Percentiles rank a stretch among this genome's conserved stretches.
phyloP scores from a whole-genome alignment of 2,113 vertebrate genomes.

The Ceuthmochares aereus region DNA sequence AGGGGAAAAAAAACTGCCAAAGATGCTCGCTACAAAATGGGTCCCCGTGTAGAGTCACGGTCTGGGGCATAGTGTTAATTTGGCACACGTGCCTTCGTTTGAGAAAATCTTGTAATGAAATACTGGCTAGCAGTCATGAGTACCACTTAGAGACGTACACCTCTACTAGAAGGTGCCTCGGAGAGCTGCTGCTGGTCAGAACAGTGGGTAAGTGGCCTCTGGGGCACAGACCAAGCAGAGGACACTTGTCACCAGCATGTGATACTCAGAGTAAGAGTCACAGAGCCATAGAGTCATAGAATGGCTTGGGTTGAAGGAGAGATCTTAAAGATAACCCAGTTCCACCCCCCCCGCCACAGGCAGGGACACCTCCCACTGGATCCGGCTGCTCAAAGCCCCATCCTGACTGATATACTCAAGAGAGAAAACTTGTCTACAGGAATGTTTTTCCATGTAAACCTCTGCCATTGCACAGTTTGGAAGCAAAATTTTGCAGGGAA shows the following conservation, averaged over 20 bases:
- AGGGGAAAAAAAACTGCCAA: neutral
- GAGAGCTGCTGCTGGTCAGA: neutral
- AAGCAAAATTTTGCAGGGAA: neutral
- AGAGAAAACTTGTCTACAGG: neutral
- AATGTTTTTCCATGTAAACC: neutral
- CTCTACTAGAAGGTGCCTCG: neutral
- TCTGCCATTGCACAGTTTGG: neutral
- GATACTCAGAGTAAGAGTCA: neutral
- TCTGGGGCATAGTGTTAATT: neutral
- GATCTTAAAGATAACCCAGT: no score
- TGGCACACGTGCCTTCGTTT: neutral
- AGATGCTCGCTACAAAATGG: neutral
- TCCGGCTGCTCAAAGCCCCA: no score
- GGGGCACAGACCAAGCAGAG: rapidly evolving
- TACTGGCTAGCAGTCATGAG: neutral
- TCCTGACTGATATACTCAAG: neutral
- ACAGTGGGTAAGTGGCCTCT: rapidly evolving
- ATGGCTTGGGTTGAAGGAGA: no score
- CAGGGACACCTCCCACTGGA: no score
- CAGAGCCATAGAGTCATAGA: no score
- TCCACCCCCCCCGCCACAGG: no score
- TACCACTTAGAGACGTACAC: neutral
- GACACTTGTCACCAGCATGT: neutral
- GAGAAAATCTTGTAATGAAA: neutral
- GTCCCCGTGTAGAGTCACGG: neutral